Evolutionary conservation across 2,113 vertebrate genomes (phyloP).

Genomic region (Pseudorhombus dupliciocellatus): DNA sequence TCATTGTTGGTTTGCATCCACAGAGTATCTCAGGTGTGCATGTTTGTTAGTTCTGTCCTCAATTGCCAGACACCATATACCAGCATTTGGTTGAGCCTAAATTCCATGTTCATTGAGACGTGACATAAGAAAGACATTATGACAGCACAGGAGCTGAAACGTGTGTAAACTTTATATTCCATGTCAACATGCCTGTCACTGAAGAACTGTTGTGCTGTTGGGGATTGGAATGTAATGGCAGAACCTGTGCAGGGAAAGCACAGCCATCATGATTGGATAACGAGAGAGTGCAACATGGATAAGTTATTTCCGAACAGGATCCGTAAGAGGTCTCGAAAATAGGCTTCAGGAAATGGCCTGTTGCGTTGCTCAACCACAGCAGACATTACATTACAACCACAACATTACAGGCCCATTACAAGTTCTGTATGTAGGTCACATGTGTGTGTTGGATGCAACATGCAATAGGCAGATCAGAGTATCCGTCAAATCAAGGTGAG

Average conservation of each 20-base stretch:
- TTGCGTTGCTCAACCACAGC: no score
- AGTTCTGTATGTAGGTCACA: not conserved
- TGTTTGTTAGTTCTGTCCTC: not conserved
- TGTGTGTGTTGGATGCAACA: not conserved
- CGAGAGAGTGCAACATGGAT: not conserved
- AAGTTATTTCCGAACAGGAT: not conserved
- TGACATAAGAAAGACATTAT: not conserved
- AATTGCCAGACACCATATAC: not conserved
- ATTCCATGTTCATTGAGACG: constrained; percentile 32
- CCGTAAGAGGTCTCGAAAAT: not conserved
- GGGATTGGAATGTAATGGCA: not conserved
- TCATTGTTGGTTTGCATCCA: not conserved
- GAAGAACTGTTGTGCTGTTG: not conserved
- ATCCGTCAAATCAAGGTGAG: not conserved
- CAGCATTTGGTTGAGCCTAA: not conserved
- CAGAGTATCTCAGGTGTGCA: constrained; percentile 5
- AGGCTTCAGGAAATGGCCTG: no score
- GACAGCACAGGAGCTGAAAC: not conserved
- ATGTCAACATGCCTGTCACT: constrained; percentile 1
- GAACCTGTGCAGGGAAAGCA: constrained; percentile 18
- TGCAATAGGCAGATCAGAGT: not conserved
- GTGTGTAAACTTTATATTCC: constrained; percentile 8
- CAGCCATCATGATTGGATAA: not conserved
- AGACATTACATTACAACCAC: no score
- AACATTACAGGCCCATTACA: no score